Percentiles rank a stretch among this genome's conserved stretches.
These are phyloP conservation scores for Leptocoma aspasia DNA, from an alignment of 2,113 vertebrate genomes.

Conservation along the genomic window DNA sequence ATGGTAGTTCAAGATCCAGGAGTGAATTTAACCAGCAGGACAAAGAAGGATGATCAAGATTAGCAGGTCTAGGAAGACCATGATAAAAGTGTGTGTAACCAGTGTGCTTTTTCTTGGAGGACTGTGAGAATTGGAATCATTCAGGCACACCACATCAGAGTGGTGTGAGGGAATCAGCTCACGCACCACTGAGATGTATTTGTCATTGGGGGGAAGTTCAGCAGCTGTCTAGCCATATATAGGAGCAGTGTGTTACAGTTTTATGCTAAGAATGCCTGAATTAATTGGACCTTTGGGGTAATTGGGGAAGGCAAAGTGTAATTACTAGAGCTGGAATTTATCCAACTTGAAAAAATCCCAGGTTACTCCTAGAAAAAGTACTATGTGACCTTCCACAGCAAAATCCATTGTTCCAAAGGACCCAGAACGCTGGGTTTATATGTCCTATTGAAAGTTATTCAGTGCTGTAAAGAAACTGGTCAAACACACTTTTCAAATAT, in stretches of 20 bases:
- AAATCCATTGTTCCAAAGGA: not conserved
- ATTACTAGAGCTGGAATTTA: slow-evolving; percentile 20
- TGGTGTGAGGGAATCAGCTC: not conserved
- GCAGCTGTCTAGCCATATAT: slow-evolving; percentile 1
- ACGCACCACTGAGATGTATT: not conserved
- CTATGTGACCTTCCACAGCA: not conserved
- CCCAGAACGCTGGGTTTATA: not conserved
- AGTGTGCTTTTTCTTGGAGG: not conserved
- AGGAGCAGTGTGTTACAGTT: not conserved
- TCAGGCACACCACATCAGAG: not conserved
- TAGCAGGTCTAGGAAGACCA: not conserved
- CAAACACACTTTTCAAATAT: not conserved
- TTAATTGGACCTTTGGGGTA: slow-evolving; percentile 35
- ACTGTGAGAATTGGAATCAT: not conserved
- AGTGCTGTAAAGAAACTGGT: not conserved
- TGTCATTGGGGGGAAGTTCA: not conserved
- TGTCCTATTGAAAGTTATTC: not conserved
- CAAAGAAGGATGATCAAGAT: not conserved
- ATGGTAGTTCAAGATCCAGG: not conserved
- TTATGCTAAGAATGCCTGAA: not conserved
- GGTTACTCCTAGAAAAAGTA: not conserved
- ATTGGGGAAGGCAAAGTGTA: not conserved
- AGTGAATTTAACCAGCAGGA: not conserved
- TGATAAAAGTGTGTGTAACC: not conserved
- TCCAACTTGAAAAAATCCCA: not conserved